These are phyloP conservation scores for Colletes collaris DNA, from an alignment of 2,888 invertebrate species.

Conservation along the genomic window DNA sequence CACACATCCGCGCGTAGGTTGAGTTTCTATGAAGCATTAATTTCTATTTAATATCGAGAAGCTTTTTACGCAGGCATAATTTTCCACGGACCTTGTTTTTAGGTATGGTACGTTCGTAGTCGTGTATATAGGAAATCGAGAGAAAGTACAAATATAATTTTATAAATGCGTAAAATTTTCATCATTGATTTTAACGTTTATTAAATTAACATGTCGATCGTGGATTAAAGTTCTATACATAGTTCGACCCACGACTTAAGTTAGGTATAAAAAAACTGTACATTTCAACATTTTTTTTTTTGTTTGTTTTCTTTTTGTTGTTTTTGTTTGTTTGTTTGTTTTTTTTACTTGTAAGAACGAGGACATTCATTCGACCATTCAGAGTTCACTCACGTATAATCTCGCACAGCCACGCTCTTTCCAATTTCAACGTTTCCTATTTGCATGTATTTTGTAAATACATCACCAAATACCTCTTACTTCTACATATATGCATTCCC, in stretches of 20 bases:
- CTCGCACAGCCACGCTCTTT: slow-evolving; percentile 26
- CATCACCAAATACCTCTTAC: slow-evolving; percentile 37
- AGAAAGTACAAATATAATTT: slow-evolving; percentile 39
- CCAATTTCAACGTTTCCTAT: slow-evolving; percentile 29
- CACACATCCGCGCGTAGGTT: too few species aligned
- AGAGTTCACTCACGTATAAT: slow-evolving; percentile 26
- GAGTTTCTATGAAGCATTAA: too few species aligned
- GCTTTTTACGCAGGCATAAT: too few species aligned
- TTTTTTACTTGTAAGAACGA: slow-evolving; percentile 7
- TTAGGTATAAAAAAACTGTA: slow-evolving; percentile 72
- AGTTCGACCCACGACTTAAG: slow-evolving; percentile 46
- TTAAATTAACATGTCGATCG: slow-evolving; percentile 62
- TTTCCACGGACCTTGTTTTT: neutral
- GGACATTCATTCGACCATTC: slow-evolving; percentile 41
- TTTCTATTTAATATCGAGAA: too few species aligned
- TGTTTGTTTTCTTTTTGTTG: slow-evolving; percentile 12
- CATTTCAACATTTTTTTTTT: slow-evolving; percentile 49
- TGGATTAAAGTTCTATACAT: slow-evolving; percentile 49
- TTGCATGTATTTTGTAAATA: slow-evolving; percentile 34
- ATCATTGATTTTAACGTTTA: slow-evolving; percentile 58
- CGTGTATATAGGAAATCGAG: slow-evolving; percentile 21
- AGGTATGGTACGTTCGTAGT: slow-evolving; percentile 8
- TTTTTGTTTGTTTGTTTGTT: neutral
- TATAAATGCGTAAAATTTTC: slow-evolving; percentile 36
- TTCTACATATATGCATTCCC: slow-evolving; percentile 48